Percentiles rank a stretch among this genome's conserved stretches.
Evolutionary conservation across 2,797 vertebrate genomes (phyloP).

Genomic region (Melopsittacus undulatus): DNA sequence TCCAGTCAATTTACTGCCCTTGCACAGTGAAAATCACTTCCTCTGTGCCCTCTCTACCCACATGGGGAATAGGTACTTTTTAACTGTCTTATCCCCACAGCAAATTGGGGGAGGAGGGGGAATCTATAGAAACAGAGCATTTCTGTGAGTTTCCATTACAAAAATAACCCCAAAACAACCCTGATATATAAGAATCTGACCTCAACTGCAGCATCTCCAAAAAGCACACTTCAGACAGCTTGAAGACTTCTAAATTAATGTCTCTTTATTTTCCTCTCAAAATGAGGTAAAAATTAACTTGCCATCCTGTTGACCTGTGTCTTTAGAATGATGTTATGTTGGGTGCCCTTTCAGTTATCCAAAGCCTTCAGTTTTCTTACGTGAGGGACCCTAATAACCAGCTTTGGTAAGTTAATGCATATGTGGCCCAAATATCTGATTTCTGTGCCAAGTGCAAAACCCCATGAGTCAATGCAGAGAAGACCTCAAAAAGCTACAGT

Average conservation of each 20-base stretch:
- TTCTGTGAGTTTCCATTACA: neutral
- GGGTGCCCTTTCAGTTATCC: neutral
- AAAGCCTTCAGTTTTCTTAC: neutral
- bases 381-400: neutral
- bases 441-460: neutral
- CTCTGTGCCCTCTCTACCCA: neutral
- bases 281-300: neutral
- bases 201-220: neutral
- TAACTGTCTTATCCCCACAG: neutral
- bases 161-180: neutral
- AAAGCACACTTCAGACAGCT: neutral
- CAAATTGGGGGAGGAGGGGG: neutral
- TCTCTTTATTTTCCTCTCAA: neutral
- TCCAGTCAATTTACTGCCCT: neutral
- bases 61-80: neutral
- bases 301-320: neutral
- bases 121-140: neutral
- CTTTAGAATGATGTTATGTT: neutral
- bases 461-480: neutral
- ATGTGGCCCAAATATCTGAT: neutral
- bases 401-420: neutral
- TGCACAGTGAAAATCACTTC: neutral
- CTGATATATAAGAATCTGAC: neutral
- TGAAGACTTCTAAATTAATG: neutral
- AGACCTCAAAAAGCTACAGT: neutral